A percentile compares a stretch with the other conserved stretches of the same genome.
Conservation (phyloP, 2,888 invertebrate genomes). For the Dusona sp. region DNA sequence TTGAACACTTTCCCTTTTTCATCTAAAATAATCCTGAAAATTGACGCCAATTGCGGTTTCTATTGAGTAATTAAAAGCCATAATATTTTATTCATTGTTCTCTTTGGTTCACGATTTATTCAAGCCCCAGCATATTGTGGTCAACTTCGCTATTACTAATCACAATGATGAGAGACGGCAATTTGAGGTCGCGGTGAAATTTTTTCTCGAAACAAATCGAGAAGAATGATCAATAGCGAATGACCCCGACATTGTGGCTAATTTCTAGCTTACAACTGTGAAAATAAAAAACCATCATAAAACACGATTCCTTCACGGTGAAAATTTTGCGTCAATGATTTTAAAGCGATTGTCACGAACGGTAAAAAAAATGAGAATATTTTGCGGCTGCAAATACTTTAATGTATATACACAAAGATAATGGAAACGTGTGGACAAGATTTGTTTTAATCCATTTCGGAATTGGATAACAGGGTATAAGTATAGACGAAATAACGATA, state of each 20-base stretch:
- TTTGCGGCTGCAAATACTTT: too few relatives aligned
- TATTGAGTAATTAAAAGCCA: neutral
- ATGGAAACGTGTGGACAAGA: too few relatives aligned
- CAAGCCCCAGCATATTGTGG: neutral
- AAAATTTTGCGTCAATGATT: too few relatives aligned
- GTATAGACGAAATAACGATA: too few relatives aligned
- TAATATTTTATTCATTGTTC: neutral
- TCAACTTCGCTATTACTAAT: neutral
- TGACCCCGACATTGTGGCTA: neutral
- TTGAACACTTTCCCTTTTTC: neutral
- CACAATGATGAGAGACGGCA: neutral
- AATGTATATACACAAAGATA: too few relatives aligned
- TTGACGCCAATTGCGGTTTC: neutral
- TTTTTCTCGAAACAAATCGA: neutral
- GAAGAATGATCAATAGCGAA: conserved; percentile 7
- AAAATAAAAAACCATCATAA: neutral
- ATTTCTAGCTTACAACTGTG: neutral
- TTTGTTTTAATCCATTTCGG: too few relatives aligned
- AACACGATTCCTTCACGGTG: neutral
- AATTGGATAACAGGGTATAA: too few relatives aligned
- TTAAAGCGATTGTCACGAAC: too few relatives aligned
- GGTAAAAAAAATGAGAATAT: too few relatives aligned
- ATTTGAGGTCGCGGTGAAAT: conserved; percentile 17
- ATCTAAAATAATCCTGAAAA: neutral
- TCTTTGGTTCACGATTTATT: neutral